Evolutionary conservation across 2,113 vertebrate species (phyloP).

Genomic region (Ailurus styani): DNA sequence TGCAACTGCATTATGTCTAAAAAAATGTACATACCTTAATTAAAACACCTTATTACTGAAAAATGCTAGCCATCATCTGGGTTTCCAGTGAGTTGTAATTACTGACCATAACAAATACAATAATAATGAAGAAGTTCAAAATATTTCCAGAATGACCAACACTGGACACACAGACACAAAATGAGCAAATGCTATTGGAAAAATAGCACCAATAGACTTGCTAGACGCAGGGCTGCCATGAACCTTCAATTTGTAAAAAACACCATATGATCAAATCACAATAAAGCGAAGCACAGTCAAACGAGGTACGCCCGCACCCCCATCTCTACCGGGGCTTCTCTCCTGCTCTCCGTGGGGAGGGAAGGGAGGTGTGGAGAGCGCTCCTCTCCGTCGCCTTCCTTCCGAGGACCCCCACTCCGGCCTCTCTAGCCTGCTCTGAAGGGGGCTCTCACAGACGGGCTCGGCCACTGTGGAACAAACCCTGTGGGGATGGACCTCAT

Average conservation of each 20-base stretch:
- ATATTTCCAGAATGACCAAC: not conserved
- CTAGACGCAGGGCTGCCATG: not conserved
- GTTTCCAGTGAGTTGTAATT: not conserved
- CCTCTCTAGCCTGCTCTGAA: not conserved
- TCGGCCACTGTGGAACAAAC: not conserved
- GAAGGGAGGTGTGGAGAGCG: not conserved
- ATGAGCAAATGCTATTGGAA: not conserved
- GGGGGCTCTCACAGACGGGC: not conserved
- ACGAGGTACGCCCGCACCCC: not conserved
- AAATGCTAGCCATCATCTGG: not conserved
- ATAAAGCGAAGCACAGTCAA: not conserved
- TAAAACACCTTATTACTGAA: not conserved
- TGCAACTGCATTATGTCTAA: not conserved
- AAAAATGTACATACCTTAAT: not conserved
- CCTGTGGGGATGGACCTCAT: not conserved
- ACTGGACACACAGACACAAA: not conserved
- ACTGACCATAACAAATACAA: not conserved
- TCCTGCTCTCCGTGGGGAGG: not conserved
- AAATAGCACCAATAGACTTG: not conserved
- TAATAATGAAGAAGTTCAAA: not conserved
- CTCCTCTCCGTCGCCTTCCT: not conserved
- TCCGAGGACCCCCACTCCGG: not conserved
- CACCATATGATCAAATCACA: not conserved
- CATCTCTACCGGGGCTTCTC: not conserved
- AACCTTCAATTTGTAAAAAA: not conserved